These are phyloP conservation scores for Microctenopoma steveboyesi DNA, from an alignment of 2,797 vertebrate species.

Conservation along the genomic window DNA sequence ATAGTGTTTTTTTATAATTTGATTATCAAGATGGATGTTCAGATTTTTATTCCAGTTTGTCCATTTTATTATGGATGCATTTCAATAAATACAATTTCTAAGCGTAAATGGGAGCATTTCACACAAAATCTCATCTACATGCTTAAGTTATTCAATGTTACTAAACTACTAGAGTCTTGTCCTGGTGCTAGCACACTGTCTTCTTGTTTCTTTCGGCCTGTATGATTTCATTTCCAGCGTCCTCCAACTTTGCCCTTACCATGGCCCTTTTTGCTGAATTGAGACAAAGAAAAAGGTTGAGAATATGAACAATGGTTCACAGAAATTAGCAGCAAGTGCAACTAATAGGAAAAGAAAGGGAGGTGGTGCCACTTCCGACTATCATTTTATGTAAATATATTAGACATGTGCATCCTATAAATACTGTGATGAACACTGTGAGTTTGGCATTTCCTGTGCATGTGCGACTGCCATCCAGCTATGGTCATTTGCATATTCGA, in stretches of 20 bases:
- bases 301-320: background rate
- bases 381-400: constrained; percentile 10
- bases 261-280: constrained; percentile 86
- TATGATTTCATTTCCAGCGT: constrained; percentile 86
- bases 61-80: constrained; percentile 15
- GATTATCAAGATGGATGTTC: background rate
- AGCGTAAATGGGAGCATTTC: constrained; percentile 6
- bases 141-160: constrained; percentile 15
- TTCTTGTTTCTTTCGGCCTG: constrained; percentile 16
- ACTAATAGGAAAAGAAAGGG: background rate
- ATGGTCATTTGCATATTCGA: constrained; percentile 39
- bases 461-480: background rate
- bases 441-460: constrained; percentile 16
- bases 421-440: background rate
- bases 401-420: constrained; percentile 3
- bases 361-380: background rate
- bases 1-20: background rate
- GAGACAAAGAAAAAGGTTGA: constrained; percentile 33
- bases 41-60: background rate
- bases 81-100: constrained; percentile 35
- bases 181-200: constrained; percentile 2
- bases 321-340: background rate
- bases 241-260: constrained; percentile 90
- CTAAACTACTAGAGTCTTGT: constrained; percentile 15
- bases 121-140: constrained; percentile 14